Percentiles rank a stretch among this genome's conserved stretches.
Evolutionary conservation across 2,113 vertebrate species (phyloP).

Genomic region (Vidua chalybeata): DNA sequence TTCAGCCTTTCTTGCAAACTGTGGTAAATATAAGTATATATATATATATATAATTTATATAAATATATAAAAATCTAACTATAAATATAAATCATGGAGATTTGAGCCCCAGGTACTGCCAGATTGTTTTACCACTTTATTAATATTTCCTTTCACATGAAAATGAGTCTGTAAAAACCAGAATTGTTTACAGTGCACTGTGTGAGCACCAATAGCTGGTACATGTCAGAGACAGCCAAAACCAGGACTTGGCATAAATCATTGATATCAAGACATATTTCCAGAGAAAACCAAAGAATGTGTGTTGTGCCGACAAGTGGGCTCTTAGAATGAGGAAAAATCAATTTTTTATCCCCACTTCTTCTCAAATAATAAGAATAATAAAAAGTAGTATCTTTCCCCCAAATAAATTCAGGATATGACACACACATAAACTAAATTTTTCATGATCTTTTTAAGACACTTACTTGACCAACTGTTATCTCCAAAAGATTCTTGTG

Average conservation of each 20-base stretch:
- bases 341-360: neutral
- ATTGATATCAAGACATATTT: neutral
- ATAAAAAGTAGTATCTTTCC: neutral
- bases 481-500: neutral
- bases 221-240: neutral
- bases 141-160: neutral
- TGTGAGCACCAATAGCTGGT: neutral
- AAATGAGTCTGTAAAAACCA: neutral
- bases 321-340: neutral
- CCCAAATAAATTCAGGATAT: neutral
- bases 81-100: neutral
- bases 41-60: too few species aligned
- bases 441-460: neutral
- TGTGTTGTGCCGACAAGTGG: neutral
- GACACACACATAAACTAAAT: neutral
- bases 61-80: too few species aligned
- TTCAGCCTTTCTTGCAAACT: neutral
- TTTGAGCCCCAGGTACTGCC: neutral
- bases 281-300: neutral
- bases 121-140: neutral
- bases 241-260: neutral
- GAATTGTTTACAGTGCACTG: neutral
- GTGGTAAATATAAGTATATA: neutral
- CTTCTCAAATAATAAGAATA: neutral
- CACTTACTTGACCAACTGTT: neutral